These are phyloP conservation scores for Phaedon cochleariae DNA, from an alignment of 2,888 invertebrate species.

Conservation along the genomic window DNA sequence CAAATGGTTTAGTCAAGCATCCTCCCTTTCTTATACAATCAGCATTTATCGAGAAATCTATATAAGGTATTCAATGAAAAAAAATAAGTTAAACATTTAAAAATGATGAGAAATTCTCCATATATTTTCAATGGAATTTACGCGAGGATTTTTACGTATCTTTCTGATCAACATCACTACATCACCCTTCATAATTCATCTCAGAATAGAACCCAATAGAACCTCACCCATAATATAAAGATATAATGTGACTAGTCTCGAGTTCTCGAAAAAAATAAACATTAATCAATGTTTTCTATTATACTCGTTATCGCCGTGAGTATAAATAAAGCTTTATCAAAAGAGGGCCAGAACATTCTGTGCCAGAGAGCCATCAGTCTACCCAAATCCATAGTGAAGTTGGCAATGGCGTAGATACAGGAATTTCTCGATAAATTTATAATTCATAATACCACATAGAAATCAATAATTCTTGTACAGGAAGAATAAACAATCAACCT, in stretches of 20 bases:
- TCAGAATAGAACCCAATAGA: neutral
- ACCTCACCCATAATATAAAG: neutral
- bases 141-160: neutral
- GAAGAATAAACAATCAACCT: no score
- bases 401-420: neutral
- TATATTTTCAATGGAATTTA: no score
- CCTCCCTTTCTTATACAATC: no score
- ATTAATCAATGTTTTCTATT: conserved; percentile 18
- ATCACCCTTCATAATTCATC: neutral
- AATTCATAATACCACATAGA: no score
- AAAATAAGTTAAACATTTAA: no score
- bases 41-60: no score
- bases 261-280: conserved; percentile 2
- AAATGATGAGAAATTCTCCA: no score
- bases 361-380: no score
- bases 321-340: conserved; percentile 21
- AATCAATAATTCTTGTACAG: no score
- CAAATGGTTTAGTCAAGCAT: no score
- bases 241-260: neutral
- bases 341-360: conserved; percentile 4
- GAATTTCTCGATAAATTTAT: no score
- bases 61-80: no score
- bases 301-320: conserved; percentile 11
- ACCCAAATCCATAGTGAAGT: neutral
- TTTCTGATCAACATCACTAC: neutral